phyloP scores from a whole-genome alignment of 2,888 invertebrate genomes.

The Drosophila paranaensis region DNA sequence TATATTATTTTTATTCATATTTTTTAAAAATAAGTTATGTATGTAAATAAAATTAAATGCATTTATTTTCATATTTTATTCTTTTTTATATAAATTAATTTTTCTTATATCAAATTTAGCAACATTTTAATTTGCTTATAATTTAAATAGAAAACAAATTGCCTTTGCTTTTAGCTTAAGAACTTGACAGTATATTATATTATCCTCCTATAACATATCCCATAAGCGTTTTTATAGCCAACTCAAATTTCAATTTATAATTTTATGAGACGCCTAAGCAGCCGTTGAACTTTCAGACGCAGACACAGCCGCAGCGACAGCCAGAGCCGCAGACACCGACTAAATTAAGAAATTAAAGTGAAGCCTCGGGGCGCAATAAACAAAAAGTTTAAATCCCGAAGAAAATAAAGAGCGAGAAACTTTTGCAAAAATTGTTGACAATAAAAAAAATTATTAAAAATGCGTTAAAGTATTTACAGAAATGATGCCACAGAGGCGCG shows the following conservation, averaged over 20 bases:
- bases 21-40: no score
- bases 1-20: no score
- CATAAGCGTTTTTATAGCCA: not conserved
- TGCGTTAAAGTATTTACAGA: slow-evolving; percentile 69
- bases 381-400: slow-evolving; percentile 12
- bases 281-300: slow-evolving; percentile 26
- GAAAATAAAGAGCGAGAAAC: slow-evolving; percentile 38
- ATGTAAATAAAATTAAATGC: no score
- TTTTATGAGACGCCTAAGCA: slow-evolving; percentile 22
- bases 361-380: slow-evolving; percentile 15
- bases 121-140: no score
- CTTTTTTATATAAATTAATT: no score
- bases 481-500: slow-evolving; percentile 61
- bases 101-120: no score
- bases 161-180: not conserved
- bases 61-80: no score
- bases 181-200: not conserved
- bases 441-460: slow-evolving; percentile 71
- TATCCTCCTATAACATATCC: not conserved
- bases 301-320: not conserved
- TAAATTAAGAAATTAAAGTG: slow-evolving; percentile 40
- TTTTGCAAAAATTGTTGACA: slow-evolving; percentile 39
- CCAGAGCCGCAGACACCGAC: slow-evolving; percentile 17
- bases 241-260: slow-evolving; percentile 30
- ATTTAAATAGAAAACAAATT: not conserved